Evolutionary conservation across 2,888 invertebrate species (phyloP).

Genomic region (Drosophila trichaetosa): DNA sequence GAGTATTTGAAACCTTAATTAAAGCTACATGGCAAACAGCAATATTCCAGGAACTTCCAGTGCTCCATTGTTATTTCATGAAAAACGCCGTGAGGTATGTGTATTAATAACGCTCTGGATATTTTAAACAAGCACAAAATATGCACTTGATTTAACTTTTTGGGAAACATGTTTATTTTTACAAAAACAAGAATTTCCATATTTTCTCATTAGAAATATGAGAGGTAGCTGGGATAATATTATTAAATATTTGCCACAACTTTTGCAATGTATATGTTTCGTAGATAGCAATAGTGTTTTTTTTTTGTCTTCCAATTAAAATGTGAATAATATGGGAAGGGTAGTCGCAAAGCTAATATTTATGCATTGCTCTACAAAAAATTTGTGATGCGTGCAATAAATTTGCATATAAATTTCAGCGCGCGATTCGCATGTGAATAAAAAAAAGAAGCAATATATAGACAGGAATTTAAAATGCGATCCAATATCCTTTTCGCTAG

Average conservation of each 20-base stretch:
- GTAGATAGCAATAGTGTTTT: background rate
- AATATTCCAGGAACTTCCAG: background rate
- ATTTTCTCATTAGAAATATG: background rate
- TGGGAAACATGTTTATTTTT: background rate
- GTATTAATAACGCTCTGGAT: constrained; percentile 6
- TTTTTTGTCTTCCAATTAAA: constrained; percentile 17
- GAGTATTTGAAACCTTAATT: background rate
- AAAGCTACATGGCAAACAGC: background rate
- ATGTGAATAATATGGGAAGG: background rate
- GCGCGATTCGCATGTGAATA: background rate
- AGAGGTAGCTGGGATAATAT: background rate
- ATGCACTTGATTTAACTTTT: constrained; percentile 27
- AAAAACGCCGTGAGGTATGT: background rate
- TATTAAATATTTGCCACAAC: background rate
- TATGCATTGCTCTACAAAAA: background rate
- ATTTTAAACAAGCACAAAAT: background rate
- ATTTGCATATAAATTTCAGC: constrained; percentile 14
- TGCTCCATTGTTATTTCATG: background rate
- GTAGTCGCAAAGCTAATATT: background rate
- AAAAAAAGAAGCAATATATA: background rate
- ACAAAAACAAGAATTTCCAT: background rate
- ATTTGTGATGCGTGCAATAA: constrained; percentile 6
- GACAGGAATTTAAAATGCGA: constrained; percentile 2
- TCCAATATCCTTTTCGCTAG: background rate
- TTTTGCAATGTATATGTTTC: too few species aligned